Base-by-base conservation (phyloP, 2,797 vertebrate species). In the Syncerus caffer region DNA sequence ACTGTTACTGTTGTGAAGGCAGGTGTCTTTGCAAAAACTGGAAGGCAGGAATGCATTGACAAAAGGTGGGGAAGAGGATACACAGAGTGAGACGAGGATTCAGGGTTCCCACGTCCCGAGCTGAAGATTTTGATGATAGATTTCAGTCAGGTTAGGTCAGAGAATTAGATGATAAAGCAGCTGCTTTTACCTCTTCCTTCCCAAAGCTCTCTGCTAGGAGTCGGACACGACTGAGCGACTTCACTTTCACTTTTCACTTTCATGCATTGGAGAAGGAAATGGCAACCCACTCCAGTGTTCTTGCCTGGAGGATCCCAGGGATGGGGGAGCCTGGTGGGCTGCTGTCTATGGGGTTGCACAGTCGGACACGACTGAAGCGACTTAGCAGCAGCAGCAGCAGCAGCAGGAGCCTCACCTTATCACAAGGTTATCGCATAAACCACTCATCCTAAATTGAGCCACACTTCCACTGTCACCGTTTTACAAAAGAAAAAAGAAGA, bases 401-500 rank as follows among this genome's bases (percentile, higher is more conserved):
- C 58, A 60, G 0, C 27, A 60, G 9, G 17, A 50, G 7, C 13
- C 12, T 78, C 76, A 19, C 31, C 42, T 62, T 92, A 47, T 23
- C 57, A 86, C 86, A 88, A 76, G 2, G 19, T 19, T 34, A n/a
- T 50, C 47, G 23, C 6, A 23, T 3, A 51, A 27, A 53, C 29
- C 9, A 1, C 6, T 25, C 31, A 38, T 38, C 17, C 31, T 67
- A 15, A 62, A 67, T 27, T 83, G 85, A 51, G 55, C 60, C 67
- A 78, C 38, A 16, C 12, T 79, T 78, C 29, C 34, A 11, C 6
- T 42, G 50, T 34, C 16, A 88, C 17, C 47, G 14, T 60, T 91
- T 84, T 64, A 50, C 50, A 64, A 82, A 62, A 57, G 71, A 93
- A 57, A 82, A 62, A 60, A 55, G 15, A 27, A 83, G 88, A 87